Base-by-base conservation (phyloP, 1,140 invertebrate genomes). In the Drosophila repleta region DNA sequence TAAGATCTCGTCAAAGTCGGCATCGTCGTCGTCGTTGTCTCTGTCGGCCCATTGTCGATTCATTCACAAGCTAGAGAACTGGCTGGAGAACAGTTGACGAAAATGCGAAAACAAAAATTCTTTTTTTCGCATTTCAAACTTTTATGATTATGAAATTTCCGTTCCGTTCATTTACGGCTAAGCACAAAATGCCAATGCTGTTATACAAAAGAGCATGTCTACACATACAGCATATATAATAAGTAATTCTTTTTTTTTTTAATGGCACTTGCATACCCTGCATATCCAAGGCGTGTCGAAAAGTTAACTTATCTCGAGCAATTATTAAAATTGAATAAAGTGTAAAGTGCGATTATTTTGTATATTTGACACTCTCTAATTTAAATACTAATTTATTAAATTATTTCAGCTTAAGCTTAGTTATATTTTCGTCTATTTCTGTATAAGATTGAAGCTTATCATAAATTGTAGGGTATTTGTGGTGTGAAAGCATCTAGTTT, bases 71-170 rank as follows among this genome's bases (percentile, higher is more conserved):
- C 57, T 35, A 41, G 45, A 37, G 18, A 66, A 67, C 4, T 56
- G 41, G 20, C 17, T 29, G 24, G 45, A 57, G 57, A 75, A 65
- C 66, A 74, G 73, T 81, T 74, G 70, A 62, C 45, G 26, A 55
- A 61, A 66, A 66, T 64, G 37, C 56, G 18, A 21, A 53, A 72
- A 58, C 58, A 62, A 62, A 74, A 75, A 71, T 83, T 83, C 58
- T 83, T 15, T 11, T 51, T 29, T 69, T 48, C 51, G 37, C 46
- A 21, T 60, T 43, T 63, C 20, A 45, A 32, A 58, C 46, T 52
- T 63, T 75, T 87, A 67, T 76, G 78, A 85, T 85, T 85, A 85
- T 82, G 82, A 85, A 85, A 85, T 88, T 82, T 87, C 74, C 78
- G 82, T 56, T 74, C 35, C 65, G 63, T 64, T 85, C 52, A 46